phyloP scores from a whole-genome alignment of 64 coral and sea anemone genomes.

The Dendrophyllia cribrosa region DNA sequence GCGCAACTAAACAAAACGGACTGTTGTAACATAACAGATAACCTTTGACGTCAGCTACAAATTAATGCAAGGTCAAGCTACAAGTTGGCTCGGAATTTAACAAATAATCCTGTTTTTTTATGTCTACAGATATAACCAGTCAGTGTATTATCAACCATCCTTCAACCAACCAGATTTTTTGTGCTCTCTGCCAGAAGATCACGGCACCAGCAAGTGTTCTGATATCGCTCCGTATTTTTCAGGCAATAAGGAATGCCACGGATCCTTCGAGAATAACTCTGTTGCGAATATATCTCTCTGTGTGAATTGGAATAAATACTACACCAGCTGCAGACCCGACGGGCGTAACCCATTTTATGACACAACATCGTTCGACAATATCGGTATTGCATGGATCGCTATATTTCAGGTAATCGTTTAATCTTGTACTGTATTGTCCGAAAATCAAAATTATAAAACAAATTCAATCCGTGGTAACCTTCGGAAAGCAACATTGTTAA shows the following conservation, averaged over 20 bases:
- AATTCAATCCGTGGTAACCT: too few relatives aligned
- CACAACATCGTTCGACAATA: constrained; percentile 95
- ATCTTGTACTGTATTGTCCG: too few relatives aligned
- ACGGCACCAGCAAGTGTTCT: constrained; percentile 75
- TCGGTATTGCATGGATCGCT: constrained; percentile 96
- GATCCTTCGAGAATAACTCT: neutral
- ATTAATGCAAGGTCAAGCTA: too few relatives aligned
- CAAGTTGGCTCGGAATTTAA: too few relatives aligned
- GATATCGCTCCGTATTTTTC: constrained; percentile 52
- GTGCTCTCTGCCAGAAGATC: constrained; percentile 65
- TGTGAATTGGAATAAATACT: constrained; percentile 75
- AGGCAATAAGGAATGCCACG: constrained; percentile 16
- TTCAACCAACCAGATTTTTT: constrained; percentile 90
- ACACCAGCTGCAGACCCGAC: constrained; percentile 52
- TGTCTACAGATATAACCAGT: constrained; percentile 27
- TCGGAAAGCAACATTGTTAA: too few relatives aligned
- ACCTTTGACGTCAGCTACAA: too few relatives aligned
- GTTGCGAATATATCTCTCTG: constrained; percentile 18
- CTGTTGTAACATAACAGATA: too few relatives aligned
- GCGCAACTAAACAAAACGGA: too few relatives aligned
- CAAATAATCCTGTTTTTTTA: neutral
- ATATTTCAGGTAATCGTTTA: constrained; percentile 91
- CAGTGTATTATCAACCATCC: constrained; percentile 77
- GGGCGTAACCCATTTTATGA: constrained; percentile 88
- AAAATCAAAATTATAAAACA: too few relatives aligned